Percentiles rank a stretch among this genome's conserved stretches.
phyloP scores from a whole-genome alignment of 1,140 invertebrate species.

The Megathymus violae region DNA sequence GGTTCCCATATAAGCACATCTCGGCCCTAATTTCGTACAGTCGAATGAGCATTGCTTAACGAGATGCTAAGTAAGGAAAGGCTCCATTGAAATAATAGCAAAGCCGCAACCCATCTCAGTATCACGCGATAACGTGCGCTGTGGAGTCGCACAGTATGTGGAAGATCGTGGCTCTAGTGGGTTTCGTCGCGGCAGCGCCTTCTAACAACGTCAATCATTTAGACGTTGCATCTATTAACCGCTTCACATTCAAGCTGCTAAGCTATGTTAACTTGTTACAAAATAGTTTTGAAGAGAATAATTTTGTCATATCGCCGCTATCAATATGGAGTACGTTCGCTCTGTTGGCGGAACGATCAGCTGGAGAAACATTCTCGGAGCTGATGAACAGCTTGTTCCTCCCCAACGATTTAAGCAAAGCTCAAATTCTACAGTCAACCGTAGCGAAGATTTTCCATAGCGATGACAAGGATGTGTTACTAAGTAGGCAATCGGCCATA shows the following conservation, averaged over 20 bases:
- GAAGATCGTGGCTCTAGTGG: conserved; percentile 53
- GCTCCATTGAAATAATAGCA: conserved; percentile 62
- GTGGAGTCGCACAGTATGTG: conserved; percentile 58
- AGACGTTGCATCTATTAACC: conserved; percentile 61
- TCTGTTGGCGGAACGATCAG: conserved; percentile 80
- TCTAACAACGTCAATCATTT: conserved; percentile 39
- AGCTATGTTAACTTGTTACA: conserved; percentile 66
- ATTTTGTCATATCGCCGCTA: conserved; percentile 76
- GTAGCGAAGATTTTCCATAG: conserved; percentile 52
- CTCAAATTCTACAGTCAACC: conserved; percentile 61
- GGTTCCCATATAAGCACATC: conserved; percentile 37
- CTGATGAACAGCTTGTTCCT: conserved; percentile 71
- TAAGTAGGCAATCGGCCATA: conserved; percentile 63
- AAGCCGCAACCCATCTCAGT: conserved; percentile 51
- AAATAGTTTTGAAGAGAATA: conserved; percentile 65
- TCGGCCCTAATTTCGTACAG: conserved; percentile 19
- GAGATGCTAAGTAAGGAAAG: conserved; percentile 53
- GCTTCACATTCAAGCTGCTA: conserved; percentile 65
- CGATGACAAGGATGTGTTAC: conserved; percentile 50
- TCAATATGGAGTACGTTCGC: conserved; percentile 82
- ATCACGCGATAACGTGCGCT: conserved; percentile 50
- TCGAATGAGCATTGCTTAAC: conserved; percentile 57
- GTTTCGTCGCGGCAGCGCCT: conserved; percentile 54
- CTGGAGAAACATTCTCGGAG: conserved; percentile 78
- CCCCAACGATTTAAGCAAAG: conserved; percentile 64